phyloP scores from a whole-genome alignment of 2,888 invertebrate genomes.

The Aspidiotus destructor region DNA sequence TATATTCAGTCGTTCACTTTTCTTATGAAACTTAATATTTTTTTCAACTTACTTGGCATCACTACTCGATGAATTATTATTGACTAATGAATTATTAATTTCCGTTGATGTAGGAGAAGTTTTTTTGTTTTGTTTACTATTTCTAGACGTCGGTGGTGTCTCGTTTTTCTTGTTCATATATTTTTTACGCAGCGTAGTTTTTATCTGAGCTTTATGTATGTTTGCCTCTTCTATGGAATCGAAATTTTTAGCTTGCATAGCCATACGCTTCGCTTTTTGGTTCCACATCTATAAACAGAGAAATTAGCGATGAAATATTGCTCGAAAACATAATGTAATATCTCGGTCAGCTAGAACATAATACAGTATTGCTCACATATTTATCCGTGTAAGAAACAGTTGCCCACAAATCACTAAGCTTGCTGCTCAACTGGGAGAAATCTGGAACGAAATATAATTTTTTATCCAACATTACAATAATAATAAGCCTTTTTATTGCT shows the following conservation, averaged over 20 bases:
- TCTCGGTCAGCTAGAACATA: background rate
- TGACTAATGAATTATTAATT: slow-evolving; percentile 6
- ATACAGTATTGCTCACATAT: slow-evolving; percentile 43
- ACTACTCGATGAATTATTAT: background rate
- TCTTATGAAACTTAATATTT: too few relatives aligned
- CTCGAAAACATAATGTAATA: background rate
- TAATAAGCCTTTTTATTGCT: too few relatives aligned
- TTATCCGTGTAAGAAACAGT: slow-evolving; percentile 54
- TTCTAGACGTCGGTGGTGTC: slow-evolving; percentile 6
- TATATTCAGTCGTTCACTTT: too few relatives aligned
- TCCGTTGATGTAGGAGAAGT: slow-evolving; percentile 4
- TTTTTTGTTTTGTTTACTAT: slow-evolving; percentile 12
- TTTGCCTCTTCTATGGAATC: slow-evolving; percentile 26
- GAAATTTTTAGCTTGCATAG: slow-evolving; percentile 21
- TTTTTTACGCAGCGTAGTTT: slow-evolving; percentile 22
- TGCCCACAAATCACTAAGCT: slow-evolving; percentile 81
- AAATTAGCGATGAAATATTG: background rate
- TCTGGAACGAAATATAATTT: slow-evolving; percentile 50
- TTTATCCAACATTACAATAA: too few relatives aligned
- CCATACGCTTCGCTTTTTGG: slow-evolving; percentile 34
- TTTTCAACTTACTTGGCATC: slow-evolving; percentile 10
- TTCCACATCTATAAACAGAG: slow-evolving; percentile 34
- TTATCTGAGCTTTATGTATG: slow-evolving; percentile 22
- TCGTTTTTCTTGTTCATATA: slow-evolving; percentile 21
- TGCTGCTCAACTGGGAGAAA: slow-evolving; percentile 71